Conservation (phyloP, 2,888 invertebrate species). For the Capitulum mitella region DNA sequence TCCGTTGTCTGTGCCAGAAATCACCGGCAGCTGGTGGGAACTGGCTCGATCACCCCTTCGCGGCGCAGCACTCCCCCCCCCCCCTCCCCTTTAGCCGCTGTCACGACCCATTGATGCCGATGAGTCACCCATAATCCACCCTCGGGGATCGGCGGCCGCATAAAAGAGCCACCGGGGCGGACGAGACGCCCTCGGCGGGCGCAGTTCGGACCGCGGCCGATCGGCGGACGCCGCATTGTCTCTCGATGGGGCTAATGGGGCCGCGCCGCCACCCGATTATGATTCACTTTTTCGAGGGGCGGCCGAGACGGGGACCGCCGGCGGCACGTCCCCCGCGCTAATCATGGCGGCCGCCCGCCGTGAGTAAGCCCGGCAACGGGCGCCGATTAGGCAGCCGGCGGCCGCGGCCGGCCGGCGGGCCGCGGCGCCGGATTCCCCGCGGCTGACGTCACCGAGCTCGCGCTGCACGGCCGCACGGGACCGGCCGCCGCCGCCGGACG, state of each 20-base stretch:
- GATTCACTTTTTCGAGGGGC: conserved; percentile 6
- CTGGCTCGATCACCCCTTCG: too few species aligned
- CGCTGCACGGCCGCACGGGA: too few species aligned
- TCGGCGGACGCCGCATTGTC: not conserved
- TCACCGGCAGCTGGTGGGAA: too few species aligned
- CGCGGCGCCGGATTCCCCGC: not conserved
- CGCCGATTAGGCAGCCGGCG: too few species aligned
- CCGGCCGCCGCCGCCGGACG: not conserved
- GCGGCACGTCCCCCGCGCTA: too few species aligned
- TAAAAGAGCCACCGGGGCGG: not conserved
- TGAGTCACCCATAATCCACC: not conserved
- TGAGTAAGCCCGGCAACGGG: too few species aligned
- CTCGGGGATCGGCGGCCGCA: not conserved
- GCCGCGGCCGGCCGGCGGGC: too few species aligned
- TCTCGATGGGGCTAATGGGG: not conserved
- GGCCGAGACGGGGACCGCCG: not conserved
- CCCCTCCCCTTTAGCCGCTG: not conserved
- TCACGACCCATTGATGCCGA: not conserved
- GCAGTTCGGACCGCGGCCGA: not conserved
- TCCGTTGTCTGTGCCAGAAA: too few species aligned
- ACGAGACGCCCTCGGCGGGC: not conserved
- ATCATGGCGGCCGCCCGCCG: too few species aligned
- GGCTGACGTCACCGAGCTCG: not conserved
- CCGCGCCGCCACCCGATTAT: not conserved
- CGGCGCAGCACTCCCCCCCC: too few species aligned